Evolutionary conservation across 2,888 invertebrate genomes (phyloP), one percentile per base, ranked within the genome.

Genomic region (Protonemura montana): DNA sequence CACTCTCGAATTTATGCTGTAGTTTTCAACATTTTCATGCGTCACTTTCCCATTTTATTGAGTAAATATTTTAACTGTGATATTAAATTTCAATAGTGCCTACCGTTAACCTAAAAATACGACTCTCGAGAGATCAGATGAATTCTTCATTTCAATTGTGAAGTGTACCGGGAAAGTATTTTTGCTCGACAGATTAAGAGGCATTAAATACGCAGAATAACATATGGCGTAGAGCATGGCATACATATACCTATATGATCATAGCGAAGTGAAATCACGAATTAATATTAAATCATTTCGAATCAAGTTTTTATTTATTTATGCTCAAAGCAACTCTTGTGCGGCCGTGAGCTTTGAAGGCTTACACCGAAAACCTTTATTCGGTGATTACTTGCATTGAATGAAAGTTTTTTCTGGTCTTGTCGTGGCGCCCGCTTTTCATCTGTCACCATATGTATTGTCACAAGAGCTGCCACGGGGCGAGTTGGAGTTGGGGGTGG

Each of bases 281-380:
- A 59, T 59, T 59, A 59, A 59, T 59, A 59, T 59, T 59, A n/a
- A n/a, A n/a, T 59, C 59, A 59, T 21, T 21, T 21, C 59, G 59
- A 59, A 59, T 59, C 59, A 59, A 59, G 59, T 59, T 59, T 13
- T 59, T 59, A 16, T 59, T 59, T 21, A 10, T 59, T 21, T 10
- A 2, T 59, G 6, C 21, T 59, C 59, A 59, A 59, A 59, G 59
- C 13, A 59, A 59, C 59, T 59, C 21, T 59, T 13, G 41, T 13
- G 59, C 59, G 21, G 59, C 21, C 59, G 21, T 59, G 21, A 59
- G 81, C 81, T 28, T 6, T 81, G 81, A 81, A 29, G 30, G 81
- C 29, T 30, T 30, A 81, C 81, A 81, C 81, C 30, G 29, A 81
- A 81, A 81, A 81, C 81, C 81, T 81, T 81, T 81, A 81, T 81